phyloP scores from a whole-genome alignment of 2,113 vertebrate genomes.

The Nibea albiflora region DNA sequence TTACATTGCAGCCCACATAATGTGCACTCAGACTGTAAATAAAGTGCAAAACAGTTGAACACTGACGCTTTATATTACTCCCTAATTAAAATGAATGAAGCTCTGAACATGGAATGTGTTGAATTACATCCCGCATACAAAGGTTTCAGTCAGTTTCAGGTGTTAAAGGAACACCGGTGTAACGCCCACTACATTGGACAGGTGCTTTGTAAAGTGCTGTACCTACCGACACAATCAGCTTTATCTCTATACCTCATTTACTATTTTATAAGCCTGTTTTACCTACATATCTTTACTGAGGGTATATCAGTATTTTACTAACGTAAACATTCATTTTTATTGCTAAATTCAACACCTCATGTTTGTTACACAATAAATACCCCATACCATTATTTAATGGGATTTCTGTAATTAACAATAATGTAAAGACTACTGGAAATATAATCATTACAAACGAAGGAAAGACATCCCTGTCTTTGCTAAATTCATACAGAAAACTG shows the following conservation, averaged over 20 bases:
- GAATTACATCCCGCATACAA: constrained; percentile 1
- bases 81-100: constrained; percentile 32
- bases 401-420: neutral
- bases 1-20: neutral
- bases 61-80: constrained; percentile 2
- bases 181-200: neutral
- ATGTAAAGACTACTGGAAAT: neutral
- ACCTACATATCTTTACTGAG: neutral
- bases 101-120: neutral
- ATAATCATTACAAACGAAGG: too few species aligned
- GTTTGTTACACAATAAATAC: neutral
- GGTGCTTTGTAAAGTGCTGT: neutral
- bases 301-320: neutral
- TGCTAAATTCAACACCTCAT: neutral
- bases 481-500: neutral
- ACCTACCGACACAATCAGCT: neutral
- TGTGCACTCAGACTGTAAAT: neutral
- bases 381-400: too few species aligned
- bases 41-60: neutral
- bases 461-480: too few species aligned
- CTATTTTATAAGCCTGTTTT: accelerated
- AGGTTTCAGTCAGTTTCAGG: constrained; percentile 28
- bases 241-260: neutral
- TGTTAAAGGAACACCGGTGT: constrained; percentile 2
- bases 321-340: too few species aligned